Base-by-base conservation (phyloP, 2,113 vertebrate genomes). In the Climacteris rufus region DNA sequence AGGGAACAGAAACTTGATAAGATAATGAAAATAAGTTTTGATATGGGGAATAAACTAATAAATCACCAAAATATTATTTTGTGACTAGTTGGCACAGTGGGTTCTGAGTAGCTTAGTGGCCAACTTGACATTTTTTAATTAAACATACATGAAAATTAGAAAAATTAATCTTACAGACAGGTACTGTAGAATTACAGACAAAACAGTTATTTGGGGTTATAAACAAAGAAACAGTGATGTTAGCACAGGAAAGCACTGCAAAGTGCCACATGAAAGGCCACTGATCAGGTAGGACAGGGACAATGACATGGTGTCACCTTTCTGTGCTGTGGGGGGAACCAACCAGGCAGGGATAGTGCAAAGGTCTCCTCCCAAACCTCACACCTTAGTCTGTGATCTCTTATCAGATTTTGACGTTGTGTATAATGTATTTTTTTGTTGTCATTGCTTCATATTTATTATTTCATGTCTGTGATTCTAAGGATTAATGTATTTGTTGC, bases 11-110 rank as follows among this genome's bases (percentile, higher is more conserved):
- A 91, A 78, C 40, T 68, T 79, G 72, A 83, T 78, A 30, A 23
- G 54, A 75, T 85, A 85, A 93, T 76, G 74, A 87, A 96, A 92
- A 80, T 75, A 77, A 52, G 20, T 49, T 94, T 84, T 92, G 49
- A 85, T 94, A 25, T 18, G 47, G 39, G 20, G 70, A 93, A 53
- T 66, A 87, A 82, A 65, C 40, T 60, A 57, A 64, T 83, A 90
- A 90, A 95, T 57, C 64, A 74, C 18, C 11, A n/a, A 13, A 71
- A 25, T 28, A 22, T 57, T 78, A 5, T 40, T 86, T 74, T 85
- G 40, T 70, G 56, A 18, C 78, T 60, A 15, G 40, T 45, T 66
- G 68, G 64, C 54, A 28, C 22, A 4, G 25, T 28, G 33, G 31
- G 28, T 28, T 65, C 2, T 23, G 68, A 44, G 59, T 30, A 40